A percentile compares a stretch with the other conserved stretches of the same genome.
These are phyloP conservation scores for Anomalospiza imberbis DNA, from an alignment of 2,797 vertebrate genomes.

Conservation along the genomic window DNA sequence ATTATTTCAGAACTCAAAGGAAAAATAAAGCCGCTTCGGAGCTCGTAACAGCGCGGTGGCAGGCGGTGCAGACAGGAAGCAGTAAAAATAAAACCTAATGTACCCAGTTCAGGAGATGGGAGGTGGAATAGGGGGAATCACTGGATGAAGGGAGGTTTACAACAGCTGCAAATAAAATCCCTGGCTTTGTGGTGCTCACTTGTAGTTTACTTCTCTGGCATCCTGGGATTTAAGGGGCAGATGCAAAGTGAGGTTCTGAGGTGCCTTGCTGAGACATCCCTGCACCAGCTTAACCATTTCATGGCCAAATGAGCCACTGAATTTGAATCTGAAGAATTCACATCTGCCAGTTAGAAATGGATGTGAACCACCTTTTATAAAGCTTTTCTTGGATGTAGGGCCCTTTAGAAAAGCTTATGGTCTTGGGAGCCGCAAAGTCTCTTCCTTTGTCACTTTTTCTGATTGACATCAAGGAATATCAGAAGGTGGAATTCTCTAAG, in stretches of 20 bases:
- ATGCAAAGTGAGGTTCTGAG: background rate
- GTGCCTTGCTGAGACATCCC: background rate
- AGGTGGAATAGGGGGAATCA: background rate
- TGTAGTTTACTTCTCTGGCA: background rate
- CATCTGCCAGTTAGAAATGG: background rate
- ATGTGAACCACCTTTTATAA: background rate
- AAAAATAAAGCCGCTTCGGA: background rate
- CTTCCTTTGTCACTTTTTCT: background rate
- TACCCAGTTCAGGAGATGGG: background rate
- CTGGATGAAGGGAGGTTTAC: background rate
- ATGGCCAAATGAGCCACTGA: background rate
- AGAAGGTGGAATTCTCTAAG: background rate
- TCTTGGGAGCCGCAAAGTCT: background rate
- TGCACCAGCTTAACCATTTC: background rate
- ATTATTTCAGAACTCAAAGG: background rate
- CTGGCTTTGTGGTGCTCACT: background rate
- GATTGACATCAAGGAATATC: background rate
- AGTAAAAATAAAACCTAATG: background rate
- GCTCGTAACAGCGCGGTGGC: background rate
- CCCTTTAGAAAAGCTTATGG: background rate
- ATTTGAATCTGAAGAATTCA: background rate
- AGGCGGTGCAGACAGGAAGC: background rate
- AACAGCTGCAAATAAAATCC: background rate
- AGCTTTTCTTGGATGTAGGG: background rate
- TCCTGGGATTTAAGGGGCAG: background rate